These are phyloP conservation scores for Aleiodes alternator DNA, from an alignment of 2,888 invertebrate genomes.

Conservation along the genomic window DNA sequence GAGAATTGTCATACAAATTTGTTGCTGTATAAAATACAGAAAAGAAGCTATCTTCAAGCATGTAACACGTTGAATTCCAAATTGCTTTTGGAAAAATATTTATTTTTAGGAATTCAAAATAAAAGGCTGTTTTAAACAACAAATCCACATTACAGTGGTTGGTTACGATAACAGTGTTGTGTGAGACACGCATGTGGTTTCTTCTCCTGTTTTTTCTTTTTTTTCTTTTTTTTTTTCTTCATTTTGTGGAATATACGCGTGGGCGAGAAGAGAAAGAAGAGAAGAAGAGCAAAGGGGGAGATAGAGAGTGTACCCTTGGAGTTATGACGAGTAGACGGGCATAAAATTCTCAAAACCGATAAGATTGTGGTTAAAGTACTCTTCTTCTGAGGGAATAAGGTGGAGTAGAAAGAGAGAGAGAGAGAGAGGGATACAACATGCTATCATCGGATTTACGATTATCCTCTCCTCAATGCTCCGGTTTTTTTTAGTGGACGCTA, in stretches of 20 bases:
- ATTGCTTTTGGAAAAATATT: conserved; percentile 2
- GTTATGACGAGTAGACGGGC: conserved; percentile 58
- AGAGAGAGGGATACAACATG: not conserved
- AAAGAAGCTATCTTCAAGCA: conserved; percentile 12
- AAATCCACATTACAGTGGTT: conserved; percentile 30
- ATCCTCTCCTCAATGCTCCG: conserved; percentile 30
- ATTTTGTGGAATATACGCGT: conserved; percentile 2
- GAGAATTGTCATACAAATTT: conserved; percentile 69
- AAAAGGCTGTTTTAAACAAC: conserved; percentile 31
- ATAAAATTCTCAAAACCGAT: conserved; percentile 53
- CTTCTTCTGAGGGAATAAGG: not conserved
- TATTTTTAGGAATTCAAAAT: conserved; percentile 5
- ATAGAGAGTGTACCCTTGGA: conserved; percentile 44
- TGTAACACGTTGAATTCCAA: conserved; percentile 26
- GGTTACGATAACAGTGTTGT: conserved; percentile 30
- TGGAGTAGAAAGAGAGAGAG: not conserved
- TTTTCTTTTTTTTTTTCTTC: not conserved
- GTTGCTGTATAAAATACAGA: conserved; percentile 59
- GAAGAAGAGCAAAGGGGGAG: not conserved
- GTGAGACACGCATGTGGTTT: conserved; percentile 29
- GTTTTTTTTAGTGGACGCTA: conserved; percentile 5
- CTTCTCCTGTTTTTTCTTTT: not conserved
- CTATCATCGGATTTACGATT: conserved; percentile 45
- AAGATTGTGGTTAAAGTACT: conserved; percentile 36
- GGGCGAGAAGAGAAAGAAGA: conserved; percentile 29